Base-by-base conservation (phyloP, 2,797 vertebrate species). In the Crocidura indochinensis region DNA sequence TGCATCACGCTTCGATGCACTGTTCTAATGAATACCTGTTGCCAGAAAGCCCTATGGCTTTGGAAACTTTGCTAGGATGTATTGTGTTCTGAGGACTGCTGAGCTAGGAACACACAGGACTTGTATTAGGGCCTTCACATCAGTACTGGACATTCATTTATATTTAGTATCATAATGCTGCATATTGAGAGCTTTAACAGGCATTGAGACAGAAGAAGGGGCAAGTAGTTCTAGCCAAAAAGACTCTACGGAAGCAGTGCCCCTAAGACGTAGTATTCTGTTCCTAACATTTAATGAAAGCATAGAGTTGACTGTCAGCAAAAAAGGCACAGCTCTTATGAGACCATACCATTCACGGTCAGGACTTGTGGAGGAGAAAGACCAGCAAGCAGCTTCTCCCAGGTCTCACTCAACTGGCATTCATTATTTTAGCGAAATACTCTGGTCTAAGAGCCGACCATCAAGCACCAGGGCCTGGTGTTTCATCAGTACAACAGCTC, bases 401-500 rank as follows among this genome's bases (percentile, higher is more conserved):
- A 76, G 51, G 65, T 76, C 81, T 77, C 11, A 46, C 4, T 38
- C 84, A 67, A 65, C 27, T 53, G 24, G 26, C 2, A 65, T 84
- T 81, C 46, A 22, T 87, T 69, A 71, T 29, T 79, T 92, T 27
- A 38, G 67, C 87, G 12, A 87, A 49, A 79, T 87, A 90, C 2
- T 27, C 6, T 78, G 22, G 2, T 44, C 53, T 10, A 38, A 80
- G 14, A 10, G 51, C 38, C 85, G 10, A 76, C 74, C 65, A 76
- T 94, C 44, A 89, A 67, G 14, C 77, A 80, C 83, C 71, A 56
- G 93, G 90, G 87, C 76, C 47, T 83, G n/a, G 93, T 77, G n/a
- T 87, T 92, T 91, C 49, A 47, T 80, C 65, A 88, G 64, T 85
- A 20, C 78, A 90, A 71, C 27, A 8, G 49, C 20, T 85, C 19